Conservation (phyloP, 2,888 invertebrate genomes). For the Brachylomia viminalis region DNA sequence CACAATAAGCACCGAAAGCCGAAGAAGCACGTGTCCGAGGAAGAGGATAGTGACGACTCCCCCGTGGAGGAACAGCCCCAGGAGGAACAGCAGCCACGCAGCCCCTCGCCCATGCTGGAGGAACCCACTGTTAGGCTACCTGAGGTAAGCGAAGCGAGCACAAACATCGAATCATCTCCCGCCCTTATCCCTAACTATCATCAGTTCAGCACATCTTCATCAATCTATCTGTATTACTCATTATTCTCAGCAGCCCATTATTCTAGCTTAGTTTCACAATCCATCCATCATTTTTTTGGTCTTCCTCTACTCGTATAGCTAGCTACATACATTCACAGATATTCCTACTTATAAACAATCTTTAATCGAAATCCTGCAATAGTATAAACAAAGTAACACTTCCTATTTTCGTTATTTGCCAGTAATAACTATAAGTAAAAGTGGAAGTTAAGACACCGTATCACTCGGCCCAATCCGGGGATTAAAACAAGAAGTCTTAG, state of each 20-base stretch:
- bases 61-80: constrained; percentile 71
- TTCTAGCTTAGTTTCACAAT: neutral
- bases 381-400: too few species aligned
- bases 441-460: neutral
- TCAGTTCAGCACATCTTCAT: neutral
- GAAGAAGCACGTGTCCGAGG: constrained; percentile 77
- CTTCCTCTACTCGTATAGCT: neutral
- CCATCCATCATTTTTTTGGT: neutral
- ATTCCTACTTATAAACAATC: neutral
- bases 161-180: neutral
- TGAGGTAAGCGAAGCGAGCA: constrained; percentile 80
- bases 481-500: neutral
- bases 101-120: constrained; percentile 89
- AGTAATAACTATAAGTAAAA: neutral
- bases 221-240: neutral
- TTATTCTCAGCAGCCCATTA: neutral
- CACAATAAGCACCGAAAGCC: constrained; percentile 70
- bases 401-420: neutral
- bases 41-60: constrained; percentile 82
- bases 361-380: neutral
- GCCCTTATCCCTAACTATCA: neutral
- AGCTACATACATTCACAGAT: neutral
- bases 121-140: constrained; percentile 92
- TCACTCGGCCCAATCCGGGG: neutral
- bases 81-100: constrained; percentile 73